phyloP scores from a whole-genome alignment of 1,140 invertebrate species.

The Drosophila pandora region DNA sequence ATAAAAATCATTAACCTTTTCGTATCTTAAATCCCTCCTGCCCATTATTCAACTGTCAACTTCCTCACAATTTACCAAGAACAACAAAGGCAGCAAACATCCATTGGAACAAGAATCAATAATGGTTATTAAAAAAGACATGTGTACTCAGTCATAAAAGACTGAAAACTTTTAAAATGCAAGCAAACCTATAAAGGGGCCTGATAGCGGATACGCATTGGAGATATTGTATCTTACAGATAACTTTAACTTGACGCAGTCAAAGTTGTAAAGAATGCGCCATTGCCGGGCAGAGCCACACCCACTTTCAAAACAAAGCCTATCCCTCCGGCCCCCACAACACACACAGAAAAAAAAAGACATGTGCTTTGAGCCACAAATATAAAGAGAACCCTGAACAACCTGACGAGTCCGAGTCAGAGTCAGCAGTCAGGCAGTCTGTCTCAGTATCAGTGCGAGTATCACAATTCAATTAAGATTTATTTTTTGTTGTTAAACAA shows the following conservation, averaged over 20 bases:
- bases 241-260: conserved; percentile 51
- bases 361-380: conserved; percentile 40
- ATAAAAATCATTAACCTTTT: not conserved
- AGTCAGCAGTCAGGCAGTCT: conserved; percentile 44
- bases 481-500: conserved; percentile 81
- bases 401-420: conserved; percentile 15
- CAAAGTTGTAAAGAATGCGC: conserved; percentile 59
- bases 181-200: conserved; percentile 53
- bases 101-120: conserved; percentile 43
- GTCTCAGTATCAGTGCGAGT: conserved; percentile 56
- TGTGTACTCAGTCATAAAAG: conserved; percentile 70
- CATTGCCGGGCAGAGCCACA: conserved; percentile 51
- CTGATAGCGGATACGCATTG: conserved; percentile 34
- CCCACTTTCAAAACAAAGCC: conserved; percentile 67
- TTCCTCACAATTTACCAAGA: conserved; percentile 35
- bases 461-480: conserved; percentile 83
- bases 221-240: conserved; percentile 55
- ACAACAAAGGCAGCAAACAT: conserved; percentile 37
- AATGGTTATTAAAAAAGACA: conserved; percentile 78
- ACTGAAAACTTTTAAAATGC: conserved; percentile 56
- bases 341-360: not conserved
- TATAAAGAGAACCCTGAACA: conserved; percentile 26
- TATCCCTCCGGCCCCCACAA: not conserved
- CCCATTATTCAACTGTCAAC: conserved; percentile 33
- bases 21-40: not conserved